Percentiles rank a stretch among this genome's conserved stretches.
phyloP scores from a whole-genome alignment of 1,140 invertebrate genomes.

The Drosophila auraria region DNA sequence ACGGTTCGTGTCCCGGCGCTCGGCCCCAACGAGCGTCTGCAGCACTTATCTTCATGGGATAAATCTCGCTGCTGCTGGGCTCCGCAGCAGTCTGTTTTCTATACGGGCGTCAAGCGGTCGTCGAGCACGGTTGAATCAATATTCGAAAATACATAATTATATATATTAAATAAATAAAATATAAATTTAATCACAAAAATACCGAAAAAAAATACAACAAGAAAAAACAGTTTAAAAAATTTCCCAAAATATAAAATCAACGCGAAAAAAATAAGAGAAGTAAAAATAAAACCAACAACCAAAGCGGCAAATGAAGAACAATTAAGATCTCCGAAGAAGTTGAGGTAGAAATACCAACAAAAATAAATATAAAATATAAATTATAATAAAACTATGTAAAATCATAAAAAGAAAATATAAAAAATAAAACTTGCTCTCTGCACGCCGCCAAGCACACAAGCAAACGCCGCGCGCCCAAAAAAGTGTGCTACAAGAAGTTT shows the following conservation, averaged over 20 bases:
- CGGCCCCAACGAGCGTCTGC: conserved; percentile 26
- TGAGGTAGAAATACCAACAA: conserved; percentile 15
- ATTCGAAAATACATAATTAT: conserved; percentile 14
- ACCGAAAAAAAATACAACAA: conserved; percentile 12
- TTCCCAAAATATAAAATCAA: conserved; percentile 5
- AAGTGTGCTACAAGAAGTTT: conserved; percentile 31
- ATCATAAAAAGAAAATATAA: neutral
- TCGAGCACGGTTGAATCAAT: conserved; percentile 66
- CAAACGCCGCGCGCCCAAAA: conserved; percentile 42
- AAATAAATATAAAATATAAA: neutral
- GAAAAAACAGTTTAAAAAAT: conserved; percentile 1
- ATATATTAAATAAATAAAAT: conserved; percentile 17
- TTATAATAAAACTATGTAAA: neutral
- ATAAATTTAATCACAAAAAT: conserved; percentile 25
- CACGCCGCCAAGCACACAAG: neutral
- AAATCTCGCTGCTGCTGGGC: conserved; percentile 68
- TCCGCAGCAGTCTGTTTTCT: conserved; percentile 79
- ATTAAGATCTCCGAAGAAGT: conserved; percentile 3
- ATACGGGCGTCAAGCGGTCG: conserved; percentile 83
- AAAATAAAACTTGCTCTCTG: neutral
- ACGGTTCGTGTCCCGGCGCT: conserved; percentile 26
- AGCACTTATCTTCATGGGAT: conserved; percentile 75
- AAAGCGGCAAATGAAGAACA: conserved; percentile 24
- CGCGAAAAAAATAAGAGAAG: neutral
- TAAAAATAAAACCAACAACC: neutral